These are phyloP conservation scores for Chironomus riparius DNA, from an alignment of 2,888 invertebrate species.

Conservation along the genomic window DNA sequence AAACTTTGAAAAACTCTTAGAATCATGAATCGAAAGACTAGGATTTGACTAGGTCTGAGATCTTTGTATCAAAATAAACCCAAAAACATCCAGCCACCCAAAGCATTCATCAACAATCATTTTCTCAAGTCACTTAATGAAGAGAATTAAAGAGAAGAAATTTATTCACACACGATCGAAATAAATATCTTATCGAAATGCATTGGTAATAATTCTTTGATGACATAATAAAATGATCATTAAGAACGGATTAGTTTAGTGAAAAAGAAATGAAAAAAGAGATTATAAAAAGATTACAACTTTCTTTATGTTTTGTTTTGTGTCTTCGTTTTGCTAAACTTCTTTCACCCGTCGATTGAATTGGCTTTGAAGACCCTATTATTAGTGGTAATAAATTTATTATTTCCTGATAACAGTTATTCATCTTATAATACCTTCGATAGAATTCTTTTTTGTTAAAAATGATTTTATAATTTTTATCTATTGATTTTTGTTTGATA, in stretches of 20 bases:
- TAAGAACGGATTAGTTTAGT: neutral
- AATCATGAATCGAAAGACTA: too few relatives aligned
- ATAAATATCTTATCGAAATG: neutral
- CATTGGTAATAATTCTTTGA: conserved; percentile 5
- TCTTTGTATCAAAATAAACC: too few relatives aligned
- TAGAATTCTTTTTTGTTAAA: neutral
- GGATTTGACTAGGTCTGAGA: too few relatives aligned
- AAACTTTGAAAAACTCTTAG: too few relatives aligned
- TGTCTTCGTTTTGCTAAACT: neutral
- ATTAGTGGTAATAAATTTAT: conserved; percentile 24
- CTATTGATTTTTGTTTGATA: neutral
- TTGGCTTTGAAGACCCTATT: neutral
- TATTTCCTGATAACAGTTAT: conserved; percentile 19
- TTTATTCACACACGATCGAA: neutral
- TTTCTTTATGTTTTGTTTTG: neutral
- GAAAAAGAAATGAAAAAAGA: neutral
- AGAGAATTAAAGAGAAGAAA: neutral
- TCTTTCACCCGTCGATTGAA: neutral
- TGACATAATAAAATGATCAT: conserved; percentile 25
- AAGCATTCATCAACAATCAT: neutral
- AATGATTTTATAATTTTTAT: neutral
- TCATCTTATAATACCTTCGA: conserved; percentile 1
- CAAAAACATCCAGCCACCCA: too few relatives aligned
- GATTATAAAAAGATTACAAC: neutral
- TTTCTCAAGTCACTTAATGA: neutral